Evolutionary conservation across 2,113 vertebrate species (phyloP), one percentile per base, ranked within the genome.

Genomic region (Cygnus buccinator): DNA sequence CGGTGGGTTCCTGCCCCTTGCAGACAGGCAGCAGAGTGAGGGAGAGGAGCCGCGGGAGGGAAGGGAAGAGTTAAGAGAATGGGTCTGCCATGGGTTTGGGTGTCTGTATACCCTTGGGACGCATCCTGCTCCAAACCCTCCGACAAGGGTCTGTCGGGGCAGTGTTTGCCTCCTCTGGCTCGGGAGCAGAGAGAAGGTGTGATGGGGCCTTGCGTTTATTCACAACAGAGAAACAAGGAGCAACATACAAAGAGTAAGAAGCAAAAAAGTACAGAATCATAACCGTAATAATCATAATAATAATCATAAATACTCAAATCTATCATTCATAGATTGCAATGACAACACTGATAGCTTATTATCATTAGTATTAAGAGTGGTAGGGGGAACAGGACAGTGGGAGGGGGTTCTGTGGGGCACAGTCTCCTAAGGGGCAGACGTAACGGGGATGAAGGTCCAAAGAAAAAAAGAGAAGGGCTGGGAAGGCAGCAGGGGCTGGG

Each of bases 341-440:
- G 97, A 97, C 97, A 96, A 97, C 97, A 97, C 92, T 97, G 97
- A 97, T 97, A 97, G 97, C 97, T 97, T 97, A 97, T 97, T 95
- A 97, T 95, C 90, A 96, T 97, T 97, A 97, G 95, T 95, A 96
- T 96, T 96, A 96, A 94, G 92, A 89, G 87, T 85, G 91, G 82
- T 67, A 91, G 31, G 43, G 86, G 82, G 78, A 89, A 95, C 68
- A 78, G 94, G 50, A 93, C 80, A 91, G 87, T 29, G 72, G 72
- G 78, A 89, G 54, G n/a, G 74, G 70, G 43, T 89, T 87, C 76
- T 93, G 84, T 74, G 85, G 94, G 59, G 29, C 70, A 92, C 88
- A 75, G 23, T 92, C 54, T 94, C 65, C 91, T 94, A 96, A 84
- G 80, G 84, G 90, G 66, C 25, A 83, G 75, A 89, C 81, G 77